A percentile compares a stretch with the other conserved stretches of the same genome.
Conservation (phyloP, 2,888 invertebrate genomes). For the Phrixothrix hirtus region DNA sequence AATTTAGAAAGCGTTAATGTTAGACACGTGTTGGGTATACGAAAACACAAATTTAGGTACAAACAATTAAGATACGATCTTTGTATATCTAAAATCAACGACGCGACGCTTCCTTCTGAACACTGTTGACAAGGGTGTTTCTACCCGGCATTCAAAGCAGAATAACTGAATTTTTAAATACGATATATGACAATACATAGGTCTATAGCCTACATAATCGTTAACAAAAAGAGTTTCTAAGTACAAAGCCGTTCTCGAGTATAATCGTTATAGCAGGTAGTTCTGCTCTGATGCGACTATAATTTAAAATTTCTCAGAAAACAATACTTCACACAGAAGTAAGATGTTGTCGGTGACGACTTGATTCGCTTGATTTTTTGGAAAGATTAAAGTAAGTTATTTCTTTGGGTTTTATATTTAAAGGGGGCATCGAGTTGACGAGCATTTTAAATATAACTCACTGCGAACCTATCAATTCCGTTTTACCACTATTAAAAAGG, state of each 20-base stretch:
- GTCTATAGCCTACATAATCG: slow-evolving; percentile 1
- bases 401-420: not conserved
- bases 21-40: slow-evolving; percentile 12
- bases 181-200: not conserved
- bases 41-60: slow-evolving; percentile 14
- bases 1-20: too few species aligned
- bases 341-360: slow-evolving; percentile 20
- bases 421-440: too few species aligned
- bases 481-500: not conserved
- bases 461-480: not conserved
- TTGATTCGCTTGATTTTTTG: slow-evolving; percentile 11
- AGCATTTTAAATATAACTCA: too few species aligned
- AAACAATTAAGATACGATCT: slow-evolving; percentile 23
- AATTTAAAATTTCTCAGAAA: slow-evolving; percentile 23
- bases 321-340: slow-evolving; percentile 13
- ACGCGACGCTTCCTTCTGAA: too few species aligned
- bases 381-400: slow-evolving; percentile 11
- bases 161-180: slow-evolving; percentile 16
- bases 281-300: slow-evolving; percentile 7
- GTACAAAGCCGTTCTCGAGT: slow-evolving; percentile 1
- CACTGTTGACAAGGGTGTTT: slow-evolving; percentile 1
- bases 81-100: slow-evolving; percentile 1
- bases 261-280: slow-evolving; percentile 23
- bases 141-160: not conserved
- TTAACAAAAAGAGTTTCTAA: slow-evolving; percentile 3